These are phyloP conservation scores for Echiichthys vipera DNA, from an alignment of 2,797 vertebrate species.

Conservation along the genomic window DNA sequence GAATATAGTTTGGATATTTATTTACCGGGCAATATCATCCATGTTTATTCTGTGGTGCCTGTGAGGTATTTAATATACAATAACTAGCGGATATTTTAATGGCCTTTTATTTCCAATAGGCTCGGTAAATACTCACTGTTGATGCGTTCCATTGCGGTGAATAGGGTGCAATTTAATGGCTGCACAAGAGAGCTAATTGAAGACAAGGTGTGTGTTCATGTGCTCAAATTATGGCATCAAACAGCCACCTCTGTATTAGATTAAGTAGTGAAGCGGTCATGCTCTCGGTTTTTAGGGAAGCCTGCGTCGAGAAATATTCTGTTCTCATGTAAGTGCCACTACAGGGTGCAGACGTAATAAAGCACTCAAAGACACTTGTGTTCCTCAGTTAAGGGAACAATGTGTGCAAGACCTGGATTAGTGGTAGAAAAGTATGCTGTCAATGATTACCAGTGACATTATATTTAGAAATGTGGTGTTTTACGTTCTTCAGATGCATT, in stretches of 20 bases:
- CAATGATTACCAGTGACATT: neutral
- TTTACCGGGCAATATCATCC: conserved; percentile 28
- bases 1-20: conserved; percentile 2
- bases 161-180: conserved; percentile 53
- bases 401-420: conserved; percentile 14
- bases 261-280: conserved; percentile 63
- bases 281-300: conserved; percentile 59
- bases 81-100: conserved; percentile 43
- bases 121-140: conserved; percentile 49
- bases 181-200: conserved; percentile 63
- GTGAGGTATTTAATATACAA: conserved; percentile 54
- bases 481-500: conserved; percentile 6
- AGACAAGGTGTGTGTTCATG: conserved; percentile 62
- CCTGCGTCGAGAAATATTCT: conserved; percentile 55
- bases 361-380: conserved; percentile 30
- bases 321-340: conserved; percentile 32
- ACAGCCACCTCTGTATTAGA: conserved; percentile 62
- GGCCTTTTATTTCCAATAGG: conserved; percentile 50
- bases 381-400: neutral
- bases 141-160: conserved; percentile 54
- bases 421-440: neutral
- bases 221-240: conserved; percentile 72
- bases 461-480: neutral
- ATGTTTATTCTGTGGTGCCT: conserved; percentile 27
- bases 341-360: conserved; percentile 46